A percentile compares a stretch with the other conserved stretches of the same genome.
These are phyloP conservation scores for Ptychobarbus kaznakovi DNA, from an alignment of 2,797 vertebrate species.

Conservation along the genomic window DNA sequence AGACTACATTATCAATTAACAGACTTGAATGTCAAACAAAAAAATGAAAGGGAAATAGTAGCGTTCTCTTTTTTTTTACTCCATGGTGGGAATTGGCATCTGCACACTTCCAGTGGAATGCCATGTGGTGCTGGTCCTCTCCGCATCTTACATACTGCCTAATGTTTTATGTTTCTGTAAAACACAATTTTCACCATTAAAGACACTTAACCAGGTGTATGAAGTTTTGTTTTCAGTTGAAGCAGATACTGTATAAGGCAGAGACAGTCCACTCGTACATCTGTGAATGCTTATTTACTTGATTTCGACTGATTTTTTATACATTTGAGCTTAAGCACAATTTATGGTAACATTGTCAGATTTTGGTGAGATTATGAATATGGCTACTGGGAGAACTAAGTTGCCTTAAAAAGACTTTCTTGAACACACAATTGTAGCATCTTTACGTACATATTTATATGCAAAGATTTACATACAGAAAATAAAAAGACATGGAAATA, in stretches of 20 bases:
- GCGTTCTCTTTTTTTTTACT: slow-evolving; percentile 49
- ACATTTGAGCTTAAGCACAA: not conserved
- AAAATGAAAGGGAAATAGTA: slow-evolving; percentile 28
- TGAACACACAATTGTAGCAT: not conserved
- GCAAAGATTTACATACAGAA: not conserved
- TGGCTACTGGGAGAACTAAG: not conserved
- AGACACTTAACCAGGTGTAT: not conserved
- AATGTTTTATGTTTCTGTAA: slow-evolving; percentile 78
- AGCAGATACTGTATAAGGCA: not conserved
- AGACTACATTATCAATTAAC: slow-evolving; percentile 28
- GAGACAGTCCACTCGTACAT: not conserved
- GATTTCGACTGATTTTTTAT: not conserved
- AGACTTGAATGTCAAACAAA: slow-evolving; percentile 5
- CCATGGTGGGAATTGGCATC: slow-evolving; percentile 65
- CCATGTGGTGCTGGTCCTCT: slow-evolving; percentile 68
- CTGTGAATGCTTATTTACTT: not conserved
- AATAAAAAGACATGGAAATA: not conserved
- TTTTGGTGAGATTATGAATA: not conserved
- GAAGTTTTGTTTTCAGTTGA: not conserved
- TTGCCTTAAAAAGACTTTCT: not conserved
- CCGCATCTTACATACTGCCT: slow-evolving; percentile 60
- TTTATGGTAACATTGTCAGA: not conserved
- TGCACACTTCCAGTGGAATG: slow-evolving; percentile 67
- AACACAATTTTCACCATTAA: slow-evolving; percentile 12
- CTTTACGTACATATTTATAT: not conserved